A percentile compares a stretch with the other conserved stretches of the same genome.
Evolutionary conservation across 2,113 vertebrate species (phyloP).

Genomic region (Engystomops pustulosus): DNA sequence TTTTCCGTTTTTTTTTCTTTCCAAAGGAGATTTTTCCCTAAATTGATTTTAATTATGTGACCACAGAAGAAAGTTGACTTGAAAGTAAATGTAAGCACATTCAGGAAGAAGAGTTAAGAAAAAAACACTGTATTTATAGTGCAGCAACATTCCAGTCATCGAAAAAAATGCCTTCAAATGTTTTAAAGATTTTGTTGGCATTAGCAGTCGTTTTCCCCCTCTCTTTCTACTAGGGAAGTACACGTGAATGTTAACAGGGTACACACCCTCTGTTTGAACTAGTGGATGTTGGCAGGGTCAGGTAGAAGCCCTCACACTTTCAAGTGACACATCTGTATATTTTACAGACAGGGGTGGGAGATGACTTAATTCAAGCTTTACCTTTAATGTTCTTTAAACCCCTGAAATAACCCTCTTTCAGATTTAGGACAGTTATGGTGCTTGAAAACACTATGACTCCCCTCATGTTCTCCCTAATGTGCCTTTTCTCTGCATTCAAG

Average conservation of each 20-base stretch:
- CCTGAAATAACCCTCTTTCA: too few relatives aligned
- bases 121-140: constrained; percentile 25
- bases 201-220: background rate
- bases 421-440: background rate
- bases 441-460: background rate
- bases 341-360: background rate
- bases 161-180: constrained; percentile 30
- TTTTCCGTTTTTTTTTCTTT: constrained; percentile 39
- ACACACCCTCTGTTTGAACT: constrained; percentile 42
- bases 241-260: constrained; percentile 22
- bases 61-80: constrained; percentile 29
- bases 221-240: constrained; percentile 3
- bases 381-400: background rate
- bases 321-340: background rate
- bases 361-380: background rate
- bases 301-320: background rate
- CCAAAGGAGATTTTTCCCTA: constrained; percentile 43
- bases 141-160: constrained; percentile 27
- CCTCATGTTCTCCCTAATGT: too few relatives aligned
- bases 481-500: background rate
- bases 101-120: constrained; percentile 16
- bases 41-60: constrained; percentile 51
- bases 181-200: constrained; percentile 36
- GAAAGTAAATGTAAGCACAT: background rate
- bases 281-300: constrained; percentile 26